These are phyloP conservation scores for Pteromalus puparum DNA, from an alignment of 1,140 invertebrate genomes.

Conservation along the genomic window DNA sequence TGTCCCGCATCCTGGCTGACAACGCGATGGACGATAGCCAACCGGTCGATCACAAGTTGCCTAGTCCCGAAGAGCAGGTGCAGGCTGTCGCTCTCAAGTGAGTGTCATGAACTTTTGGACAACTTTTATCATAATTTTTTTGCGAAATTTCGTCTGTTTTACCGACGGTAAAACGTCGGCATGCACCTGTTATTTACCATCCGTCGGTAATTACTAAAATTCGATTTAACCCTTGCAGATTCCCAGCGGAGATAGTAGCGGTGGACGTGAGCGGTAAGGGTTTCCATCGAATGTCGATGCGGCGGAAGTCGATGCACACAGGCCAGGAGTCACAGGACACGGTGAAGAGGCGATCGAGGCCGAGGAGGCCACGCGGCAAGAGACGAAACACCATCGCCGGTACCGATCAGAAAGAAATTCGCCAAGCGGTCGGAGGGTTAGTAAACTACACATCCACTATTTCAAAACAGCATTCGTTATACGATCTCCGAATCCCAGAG, in stretches of 20 bases:
- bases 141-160: no score
- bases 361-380: constrained; percentile 85
- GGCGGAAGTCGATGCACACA: constrained; percentile 84
- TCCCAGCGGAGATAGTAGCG: constrained; percentile 89
- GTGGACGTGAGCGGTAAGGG: constrained; percentile 90
- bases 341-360: constrained; percentile 83
- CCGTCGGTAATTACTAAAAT: background rate
- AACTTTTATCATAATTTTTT: no score
- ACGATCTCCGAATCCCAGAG: background rate
- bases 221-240: constrained; percentile 75
- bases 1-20: constrained; percentile 79
- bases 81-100: constrained; percentile 87
- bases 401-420: constrained; percentile 90
- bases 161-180: no score
- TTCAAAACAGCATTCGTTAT: background rate
- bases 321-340: constrained; percentile 75
- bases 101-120: background rate
- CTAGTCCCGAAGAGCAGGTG: constrained; percentile 88
- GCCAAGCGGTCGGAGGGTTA: constrained; percentile 87
- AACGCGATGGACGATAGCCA: constrained; percentile 86
- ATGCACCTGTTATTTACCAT: no score
- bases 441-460: background rate
- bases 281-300: constrained; percentile 90
- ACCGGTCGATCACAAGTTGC: constrained; percentile 86
- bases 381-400: constrained; percentile 93